Percentiles rank a stretch among this genome's conserved stretches.
These are phyloP conservation scores for Catalaphyllia jardinei DNA, from an alignment of 64 coral and sea anemone species.

Conservation along the genomic window DNA sequence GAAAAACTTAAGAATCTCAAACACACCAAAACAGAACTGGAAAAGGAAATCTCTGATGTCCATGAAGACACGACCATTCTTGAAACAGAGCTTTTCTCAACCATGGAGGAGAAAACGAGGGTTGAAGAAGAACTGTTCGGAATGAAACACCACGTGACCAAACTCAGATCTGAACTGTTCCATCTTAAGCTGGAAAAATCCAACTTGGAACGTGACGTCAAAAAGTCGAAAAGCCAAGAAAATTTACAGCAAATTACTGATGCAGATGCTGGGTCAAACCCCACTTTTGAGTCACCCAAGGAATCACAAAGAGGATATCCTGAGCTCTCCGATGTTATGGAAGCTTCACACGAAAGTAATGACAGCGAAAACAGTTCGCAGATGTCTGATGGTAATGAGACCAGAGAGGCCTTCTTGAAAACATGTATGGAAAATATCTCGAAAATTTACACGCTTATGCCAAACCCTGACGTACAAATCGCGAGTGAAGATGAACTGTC, in stretches of 20 bases:
- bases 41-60: constrained; percentile 70
- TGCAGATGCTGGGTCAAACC: neutral
- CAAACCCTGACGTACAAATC: constrained; percentile 63
- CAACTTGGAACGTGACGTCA: constrained; percentile 81
- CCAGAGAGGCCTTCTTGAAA: constrained; percentile 62
- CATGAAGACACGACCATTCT: constrained; percentile 81
- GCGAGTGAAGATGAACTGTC: constrained; percentile 74
- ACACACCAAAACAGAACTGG: constrained; percentile 56
- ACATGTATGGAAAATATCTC: constrained; percentile 84
- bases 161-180: constrained; percentile 81
- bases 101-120: constrained; percentile 89
- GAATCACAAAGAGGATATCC: constrained; percentile 16
- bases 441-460: constrained; percentile 82
- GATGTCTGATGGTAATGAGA: constrained; percentile 69
- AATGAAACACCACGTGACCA: constrained; percentile 81
- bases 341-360: constrained; percentile 85
- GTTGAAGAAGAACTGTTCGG: constrained; percentile 81
- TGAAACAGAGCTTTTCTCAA: constrained; percentile 89
- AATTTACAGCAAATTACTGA: neutral
- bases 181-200: constrained; percentile 86
- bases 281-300: constrained; percentile 6
- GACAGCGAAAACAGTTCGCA: constrained; percentile 93
- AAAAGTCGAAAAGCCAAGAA: constrained; percentile 51
- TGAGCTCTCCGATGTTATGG: constrained; percentile 84
- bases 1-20: constrained; percentile 20